These are phyloP conservation scores for Phoeniculus purpureus DNA, from an alignment of 2,797 vertebrate species.

Conservation along the genomic window DNA sequence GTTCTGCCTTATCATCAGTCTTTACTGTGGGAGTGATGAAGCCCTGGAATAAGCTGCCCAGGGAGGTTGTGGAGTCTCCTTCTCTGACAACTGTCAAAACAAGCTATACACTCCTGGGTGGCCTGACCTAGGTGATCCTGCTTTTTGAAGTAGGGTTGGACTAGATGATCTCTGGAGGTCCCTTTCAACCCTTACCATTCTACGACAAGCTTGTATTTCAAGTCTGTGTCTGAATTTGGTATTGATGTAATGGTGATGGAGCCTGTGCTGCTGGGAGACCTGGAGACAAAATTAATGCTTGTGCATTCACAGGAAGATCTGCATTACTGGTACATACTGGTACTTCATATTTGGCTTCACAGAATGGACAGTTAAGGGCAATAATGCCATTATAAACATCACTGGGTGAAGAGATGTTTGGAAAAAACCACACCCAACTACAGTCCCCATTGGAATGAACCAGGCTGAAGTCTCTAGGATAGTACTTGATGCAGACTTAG, in stretches of 20 bases:
- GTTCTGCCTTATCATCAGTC: too few relatives aligned
- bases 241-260: not conserved
- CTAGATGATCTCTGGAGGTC: too few relatives aligned
- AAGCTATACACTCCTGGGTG: too few relatives aligned
- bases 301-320: not conserved
- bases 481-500: not conserved
- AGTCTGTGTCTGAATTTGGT: not conserved
- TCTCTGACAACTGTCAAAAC: too few relatives aligned
- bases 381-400: too few relatives aligned
- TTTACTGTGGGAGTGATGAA: too few relatives aligned
- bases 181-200: too few relatives aligned
- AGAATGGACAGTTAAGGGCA: not conserved
- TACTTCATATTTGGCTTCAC: not conserved
- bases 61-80: too few relatives aligned
- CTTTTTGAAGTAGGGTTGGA: too few relatives aligned
- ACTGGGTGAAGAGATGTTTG: too few relatives aligned
- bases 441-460: not conserved
- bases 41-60: too few relatives aligned
- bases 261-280: not conserved
- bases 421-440: not conserved
- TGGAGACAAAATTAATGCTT: not conserved
- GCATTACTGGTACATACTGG: not conserved
- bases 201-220: not conserved
- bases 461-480: not conserved
- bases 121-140: too few relatives aligned